Conservation (phyloP, 2,113 vertebrate genomes). For the Hemicordylus capensis region DNA sequence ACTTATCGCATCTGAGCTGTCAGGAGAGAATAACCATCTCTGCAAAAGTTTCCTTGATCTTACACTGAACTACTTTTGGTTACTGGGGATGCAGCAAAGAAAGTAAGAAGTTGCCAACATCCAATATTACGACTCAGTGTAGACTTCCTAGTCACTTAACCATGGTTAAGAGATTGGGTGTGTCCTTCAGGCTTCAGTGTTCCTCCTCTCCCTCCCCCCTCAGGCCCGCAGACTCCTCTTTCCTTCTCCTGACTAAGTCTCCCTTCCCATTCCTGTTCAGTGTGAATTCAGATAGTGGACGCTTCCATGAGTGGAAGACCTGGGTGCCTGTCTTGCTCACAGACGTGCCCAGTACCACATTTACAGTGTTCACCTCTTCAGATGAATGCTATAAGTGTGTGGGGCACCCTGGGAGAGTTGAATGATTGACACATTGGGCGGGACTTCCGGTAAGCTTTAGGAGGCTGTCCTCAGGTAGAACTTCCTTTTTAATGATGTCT, state of each 20-base stretch:
- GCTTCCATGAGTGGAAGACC: too few relatives aligned
- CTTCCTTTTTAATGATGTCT: too few relatives aligned
- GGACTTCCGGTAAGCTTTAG: too few relatives aligned
- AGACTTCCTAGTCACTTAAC: background rate
- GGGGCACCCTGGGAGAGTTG: too few relatives aligned
- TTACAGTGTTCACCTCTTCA: too few relatives aligned
- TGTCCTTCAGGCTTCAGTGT: background rate
- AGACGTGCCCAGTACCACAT: too few relatives aligned
- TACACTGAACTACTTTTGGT: conserved; percentile 47
- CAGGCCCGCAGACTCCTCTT: background rate
- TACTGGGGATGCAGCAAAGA: background rate
- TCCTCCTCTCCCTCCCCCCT: background rate
- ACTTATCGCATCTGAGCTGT: conserved; percentile 75
- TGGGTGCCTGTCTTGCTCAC: too few relatives aligned
- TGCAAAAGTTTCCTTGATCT: conserved; percentile 70
- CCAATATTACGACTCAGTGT: background rate
- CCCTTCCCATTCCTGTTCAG: background rate
- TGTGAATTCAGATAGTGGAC: too few relatives aligned
- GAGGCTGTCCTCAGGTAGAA: too few relatives aligned
- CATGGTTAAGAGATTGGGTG: background rate
- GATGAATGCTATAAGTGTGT: too few relatives aligned
- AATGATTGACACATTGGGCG: too few relatives aligned
- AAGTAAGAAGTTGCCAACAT: background rate
- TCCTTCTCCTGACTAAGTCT: background rate
- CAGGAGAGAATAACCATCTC: conserved; percentile 68